Conservation (phyloP, 2,888 invertebrate genomes). For the Tetrapedia diversipes region DNA sequence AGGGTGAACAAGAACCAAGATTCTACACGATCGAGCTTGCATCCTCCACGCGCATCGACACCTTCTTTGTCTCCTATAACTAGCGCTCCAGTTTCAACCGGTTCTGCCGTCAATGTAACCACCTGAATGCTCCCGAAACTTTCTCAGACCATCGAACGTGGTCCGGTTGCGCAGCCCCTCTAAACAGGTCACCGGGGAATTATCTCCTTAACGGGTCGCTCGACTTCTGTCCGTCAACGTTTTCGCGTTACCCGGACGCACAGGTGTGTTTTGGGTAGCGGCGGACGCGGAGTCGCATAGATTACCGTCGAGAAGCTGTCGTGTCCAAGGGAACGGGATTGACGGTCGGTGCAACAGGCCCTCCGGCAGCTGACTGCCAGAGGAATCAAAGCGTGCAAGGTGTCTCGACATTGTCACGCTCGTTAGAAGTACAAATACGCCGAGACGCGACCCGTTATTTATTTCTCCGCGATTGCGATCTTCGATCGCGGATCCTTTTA, state of each 20-base stretch:
- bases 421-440: conserved; percentile 48
- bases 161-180: conserved; percentile 10
- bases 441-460: conserved; percentile 45
- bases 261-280: conserved; percentile 60
- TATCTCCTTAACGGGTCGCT: conserved; percentile 27
- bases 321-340: conserved; percentile 42
- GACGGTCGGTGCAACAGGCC: conserved; percentile 57
- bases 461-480: conserved; percentile 51
- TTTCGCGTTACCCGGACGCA: conserved; percentile 26
- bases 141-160: conserved; percentile 26
- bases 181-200: conserved; percentile 26
- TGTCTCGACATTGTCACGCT: conserved; percentile 59
- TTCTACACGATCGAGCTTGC: background rate
- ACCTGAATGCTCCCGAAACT: conserved; percentile 34
- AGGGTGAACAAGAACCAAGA: too few species aligned
- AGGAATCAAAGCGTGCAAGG: conserved; percentile 59
- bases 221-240: background rate
- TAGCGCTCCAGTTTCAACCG: conserved; percentile 39
- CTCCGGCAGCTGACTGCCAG: conserved; percentile 66
- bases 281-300: conserved; percentile 57
- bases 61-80: conserved; percentile 20
- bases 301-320: conserved; percentile 64
- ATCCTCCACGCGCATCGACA: background rate
- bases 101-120: conserved; percentile 24
- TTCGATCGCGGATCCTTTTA: conserved; percentile 22